Evolutionary conservation across 64 coral and sea anemone genomes (phyloP), one percentile per base, ranked within the genome.

Genomic region (Porites australiensis): DNA sequence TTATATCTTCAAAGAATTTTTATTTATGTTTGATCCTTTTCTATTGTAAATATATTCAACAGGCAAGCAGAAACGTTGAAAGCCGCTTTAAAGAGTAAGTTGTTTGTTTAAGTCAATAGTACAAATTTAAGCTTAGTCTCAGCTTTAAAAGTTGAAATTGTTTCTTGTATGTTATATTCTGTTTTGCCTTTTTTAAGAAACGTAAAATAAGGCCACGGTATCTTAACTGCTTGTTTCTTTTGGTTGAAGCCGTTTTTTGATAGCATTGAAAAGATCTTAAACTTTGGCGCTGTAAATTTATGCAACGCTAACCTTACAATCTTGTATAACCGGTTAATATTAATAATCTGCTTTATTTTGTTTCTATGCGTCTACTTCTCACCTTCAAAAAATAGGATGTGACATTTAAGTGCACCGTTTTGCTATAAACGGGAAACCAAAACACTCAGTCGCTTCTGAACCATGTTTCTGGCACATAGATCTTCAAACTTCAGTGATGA

Each of bases 1-100:
- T 68, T 69, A n/a, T 51, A 3, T 69, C 9, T n/a, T 1, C 18
- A 51, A 20, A 21, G 8, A 52, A 66, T 3, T 18, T 5, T 64
- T 63, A 55, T 57, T 21, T 66, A 77, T 87, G 65, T 16, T 9
- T 87, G 43, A 16, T 50, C 79, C 5, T 78, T 18, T 84, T 76
- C 22, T 84, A 13, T 51, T 11, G 19, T 46, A 21, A 23, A 21
- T 48, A 2, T 68, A 68, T 50, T 84, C 62, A 69, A 84, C 81
- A 93, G 91, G 63, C 82, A 93, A 87, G 91, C 91, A 53, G 91
- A 93, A 86, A 74, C 57, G 13, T 75, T 93, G 73, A 74, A 85
- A 75, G 91, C 91, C 61, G 79, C 71, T 85, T 87, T 93, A 60
- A 93, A 93, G 87, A 64, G 91, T 93, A 70, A 87, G 91, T 93